Percentiles rank a stretch among this genome's conserved stretches.
phyloP scores from a whole-genome alignment of 2,113 vertebrate species.

The Serranochromis macrocephalus region DNA sequence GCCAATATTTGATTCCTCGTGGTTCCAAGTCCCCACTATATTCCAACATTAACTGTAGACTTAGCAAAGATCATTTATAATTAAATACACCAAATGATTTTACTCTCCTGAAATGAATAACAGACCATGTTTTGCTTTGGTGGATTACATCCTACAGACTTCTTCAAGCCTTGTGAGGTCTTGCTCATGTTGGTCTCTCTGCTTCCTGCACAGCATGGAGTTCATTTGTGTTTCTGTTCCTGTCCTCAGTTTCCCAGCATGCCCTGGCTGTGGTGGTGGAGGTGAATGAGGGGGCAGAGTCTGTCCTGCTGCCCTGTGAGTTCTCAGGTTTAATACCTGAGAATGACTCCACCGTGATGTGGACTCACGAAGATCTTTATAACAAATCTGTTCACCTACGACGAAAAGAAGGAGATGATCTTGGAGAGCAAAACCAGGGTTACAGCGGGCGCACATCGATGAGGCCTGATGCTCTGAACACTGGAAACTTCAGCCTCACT shows the following conservation, averaged over 20 bases:
- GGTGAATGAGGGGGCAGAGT: not conserved
- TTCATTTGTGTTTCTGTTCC: not conserved
- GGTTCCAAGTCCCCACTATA: not conserved
- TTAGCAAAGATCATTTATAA: not conserved
- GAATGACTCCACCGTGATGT: not conserved
- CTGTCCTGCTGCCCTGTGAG: not conserved
- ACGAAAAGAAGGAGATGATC: not conserved
- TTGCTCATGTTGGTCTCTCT: not conserved
- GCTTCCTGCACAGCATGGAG: rapidly evolving
- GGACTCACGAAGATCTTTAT: not conserved
- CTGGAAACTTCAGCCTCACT: not conserved
- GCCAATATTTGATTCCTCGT: not conserved
- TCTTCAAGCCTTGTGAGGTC: not conserved
- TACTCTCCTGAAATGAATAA: not conserved
- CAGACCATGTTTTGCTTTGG: not conserved
- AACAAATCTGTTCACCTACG: not conserved
- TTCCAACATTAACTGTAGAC: not conserved
- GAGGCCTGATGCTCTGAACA: not conserved
- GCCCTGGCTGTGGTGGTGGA: not conserved
- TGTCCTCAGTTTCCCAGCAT: not conserved
- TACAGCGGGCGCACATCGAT: not conserved
- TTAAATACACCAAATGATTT: not conserved
- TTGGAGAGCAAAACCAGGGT: not conserved
- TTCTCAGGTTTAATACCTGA: not conserved
- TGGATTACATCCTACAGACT: not conserved